Evolutionary conservation across 2,113 vertebrate species (phyloP).

Genomic region (Plecotus auritus): DNA sequence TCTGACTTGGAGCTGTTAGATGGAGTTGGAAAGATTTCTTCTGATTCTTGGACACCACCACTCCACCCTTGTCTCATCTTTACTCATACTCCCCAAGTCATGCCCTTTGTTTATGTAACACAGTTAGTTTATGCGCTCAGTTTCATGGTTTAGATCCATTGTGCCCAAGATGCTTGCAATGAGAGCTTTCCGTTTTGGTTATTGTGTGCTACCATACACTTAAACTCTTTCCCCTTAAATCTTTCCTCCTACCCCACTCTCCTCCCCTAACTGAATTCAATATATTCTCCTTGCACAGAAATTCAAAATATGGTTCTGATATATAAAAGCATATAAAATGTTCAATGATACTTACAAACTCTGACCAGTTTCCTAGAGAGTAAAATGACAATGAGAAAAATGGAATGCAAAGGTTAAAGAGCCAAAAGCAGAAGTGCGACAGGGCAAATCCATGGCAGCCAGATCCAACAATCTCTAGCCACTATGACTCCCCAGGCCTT

Average conservation of each 20-base stretch:
- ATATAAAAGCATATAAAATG: not conserved
- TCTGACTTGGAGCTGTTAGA: slow-evolving; percentile 5
- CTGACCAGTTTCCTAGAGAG: not conserved
- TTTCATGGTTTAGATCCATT: not conserved
- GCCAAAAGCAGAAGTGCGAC: not conserved
- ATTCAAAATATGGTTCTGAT: not conserved
- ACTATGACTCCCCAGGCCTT: not conserved
- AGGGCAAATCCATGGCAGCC: not conserved
- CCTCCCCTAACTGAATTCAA: not conserved
- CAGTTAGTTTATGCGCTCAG: not conserved
- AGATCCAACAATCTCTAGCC: not conserved
- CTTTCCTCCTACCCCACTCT: not conserved
- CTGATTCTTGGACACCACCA: not conserved
- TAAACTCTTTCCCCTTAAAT: not conserved
- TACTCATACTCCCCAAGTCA: not conserved
- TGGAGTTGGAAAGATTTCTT: slow-evolving; percentile 3
- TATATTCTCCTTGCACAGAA: not conserved
- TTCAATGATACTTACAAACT: not conserved
- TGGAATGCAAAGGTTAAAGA: not conserved
- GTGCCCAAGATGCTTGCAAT: not conserved
- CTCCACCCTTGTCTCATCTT: not conserved
- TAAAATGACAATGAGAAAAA: not conserved
- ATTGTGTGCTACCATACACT: not conserved
- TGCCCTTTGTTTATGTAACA: not conserved
- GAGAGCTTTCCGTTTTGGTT: not conserved